phyloP scores from a whole-genome alignment of 2,888 invertebrate species.

The Nemotelus nigrinus region DNA sequence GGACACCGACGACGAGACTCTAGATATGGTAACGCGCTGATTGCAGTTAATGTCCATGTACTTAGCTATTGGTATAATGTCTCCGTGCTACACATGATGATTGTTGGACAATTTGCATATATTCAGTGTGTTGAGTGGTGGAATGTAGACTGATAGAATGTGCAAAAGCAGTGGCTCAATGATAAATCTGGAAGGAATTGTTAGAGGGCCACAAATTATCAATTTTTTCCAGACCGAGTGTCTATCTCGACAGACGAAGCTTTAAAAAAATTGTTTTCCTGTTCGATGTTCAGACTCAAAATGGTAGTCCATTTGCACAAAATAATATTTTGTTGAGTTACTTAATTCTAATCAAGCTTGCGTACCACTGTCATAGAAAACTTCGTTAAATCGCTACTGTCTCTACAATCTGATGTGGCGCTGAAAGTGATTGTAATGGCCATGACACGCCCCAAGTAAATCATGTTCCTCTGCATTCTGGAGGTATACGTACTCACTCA shows the following conservation, averaged over 20 bases:
- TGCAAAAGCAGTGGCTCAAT: not conserved
- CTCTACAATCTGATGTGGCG: slow-evolving; percentile 18
- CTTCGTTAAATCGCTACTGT: not conserved
- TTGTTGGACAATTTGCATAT: slow-evolving; percentile 39
- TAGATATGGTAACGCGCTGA: slow-evolving; percentile 33
- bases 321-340: not conserved
- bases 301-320: no score
- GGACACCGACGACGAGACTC: not conserved
- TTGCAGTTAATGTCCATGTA: slow-evolving; percentile 36
- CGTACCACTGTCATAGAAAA: slow-evolving; percentile 15
- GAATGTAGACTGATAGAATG: not conserved
- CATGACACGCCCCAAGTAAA: slow-evolving; percentile 47
- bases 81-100: slow-evolving; percentile 21
- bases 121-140: not conserved
- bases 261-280: not conserved
- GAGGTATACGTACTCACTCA: not conserved
- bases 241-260: not conserved
- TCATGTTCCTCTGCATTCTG: not conserved
- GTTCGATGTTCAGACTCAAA: not conserved
- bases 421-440: slow-evolving; percentile 48
- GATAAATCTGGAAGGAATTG: not conserved
- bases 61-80: slow-evolving; percentile 37
- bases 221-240: not conserved
- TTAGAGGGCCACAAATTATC: not conserved
- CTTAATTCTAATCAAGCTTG: not conserved